Evolutionary conservation across 2,888 invertebrate species (phyloP), one percentile per base, ranked within the genome.

Genomic region (Ectemnius cavifrons): DNA sequence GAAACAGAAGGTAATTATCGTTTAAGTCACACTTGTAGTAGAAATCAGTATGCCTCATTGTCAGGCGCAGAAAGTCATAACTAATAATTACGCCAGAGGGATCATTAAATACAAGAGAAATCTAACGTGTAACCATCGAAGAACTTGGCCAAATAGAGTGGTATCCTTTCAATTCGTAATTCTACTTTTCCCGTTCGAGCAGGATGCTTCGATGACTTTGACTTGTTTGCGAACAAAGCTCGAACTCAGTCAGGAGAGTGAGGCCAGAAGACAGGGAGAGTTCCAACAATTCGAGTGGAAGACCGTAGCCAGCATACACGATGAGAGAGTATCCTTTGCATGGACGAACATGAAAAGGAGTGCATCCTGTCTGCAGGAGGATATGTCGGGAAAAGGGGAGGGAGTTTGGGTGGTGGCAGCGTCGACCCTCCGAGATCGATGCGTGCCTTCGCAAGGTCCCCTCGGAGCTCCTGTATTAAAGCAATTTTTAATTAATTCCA

Each of bases 401-500:
- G 37, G 5, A 11, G 37, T 37, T 37, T 1, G 5, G 37, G 37
- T 0, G 11, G 37, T 4, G 37, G 37, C 0, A 8, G 28, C 2
- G 28, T 1, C 28, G 37, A 11, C 11, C 66, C 79, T 16, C 77
- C 16, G 52, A 67, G 79, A 86, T 85, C 85, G 83, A 85, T 85
- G 73, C 78, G 71, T 78, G 80, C 71, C 80, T 79, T 65, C 1
- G 59, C 65, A 64, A 64, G 71, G 72, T 73, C 78, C 75, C 37
- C 37, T 72, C 62, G 23, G 23, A 52, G 37, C 65, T 61, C 62
- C 59, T 71, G 68, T 74, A 63, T 75, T 77, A 75, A 78, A 84
- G 81, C 68, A 73, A 73, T 83, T 85, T 85, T 85, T 84, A 85
- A 85, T 85, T 83, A 85, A 83, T 85, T 74, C 77, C 63, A 69